These are phyloP conservation scores for Caenorhabditis briggsae DNA, from an alignment of 1,140 invertebrate genomes.

Conservation along the genomic window DNA sequence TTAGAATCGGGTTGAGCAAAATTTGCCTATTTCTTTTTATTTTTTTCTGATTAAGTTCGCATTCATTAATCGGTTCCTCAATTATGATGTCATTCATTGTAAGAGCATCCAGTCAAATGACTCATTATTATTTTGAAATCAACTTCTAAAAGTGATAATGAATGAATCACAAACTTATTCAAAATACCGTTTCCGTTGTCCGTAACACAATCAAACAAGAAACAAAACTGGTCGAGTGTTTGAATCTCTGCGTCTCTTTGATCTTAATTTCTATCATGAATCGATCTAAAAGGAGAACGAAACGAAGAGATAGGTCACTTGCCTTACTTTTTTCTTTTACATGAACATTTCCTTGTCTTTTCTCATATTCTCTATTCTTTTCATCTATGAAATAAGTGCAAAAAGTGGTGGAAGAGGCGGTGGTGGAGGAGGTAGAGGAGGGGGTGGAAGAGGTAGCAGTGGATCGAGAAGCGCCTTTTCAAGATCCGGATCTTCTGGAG, in stretches of 20 bases:
- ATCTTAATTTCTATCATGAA: neutral
- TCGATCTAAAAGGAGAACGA: neutral
- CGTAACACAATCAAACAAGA: neutral
- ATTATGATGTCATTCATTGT: no score
- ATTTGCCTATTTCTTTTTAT: neutral
- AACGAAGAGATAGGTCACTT: neutral
- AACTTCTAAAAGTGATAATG: neutral
- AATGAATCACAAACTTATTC: neutral
- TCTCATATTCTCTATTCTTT: neutral
- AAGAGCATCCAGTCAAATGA: neutral
- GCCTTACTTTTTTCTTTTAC: neutral
- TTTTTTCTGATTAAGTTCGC: neutral
- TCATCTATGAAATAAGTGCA: constrained; percentile 25
- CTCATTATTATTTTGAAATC: neutral
- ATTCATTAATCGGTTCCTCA: no score
- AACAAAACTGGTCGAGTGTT: neutral
- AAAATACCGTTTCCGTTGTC: neutral
- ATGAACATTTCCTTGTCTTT: constrained; percentile 3
- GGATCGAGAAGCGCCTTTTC: constrained; percentile 9
- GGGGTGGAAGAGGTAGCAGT: constrained; percentile 3
- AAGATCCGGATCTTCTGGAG: neutral
- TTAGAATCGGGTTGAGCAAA: no score
- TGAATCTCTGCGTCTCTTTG: neutral
- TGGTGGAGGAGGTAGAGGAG: neutral
- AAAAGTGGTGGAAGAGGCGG: constrained; percentile 10